Evolutionary conservation across 2,797 vertebrate genomes (phyloP).

Genomic region (Sebastes steindachneri): DNA sequence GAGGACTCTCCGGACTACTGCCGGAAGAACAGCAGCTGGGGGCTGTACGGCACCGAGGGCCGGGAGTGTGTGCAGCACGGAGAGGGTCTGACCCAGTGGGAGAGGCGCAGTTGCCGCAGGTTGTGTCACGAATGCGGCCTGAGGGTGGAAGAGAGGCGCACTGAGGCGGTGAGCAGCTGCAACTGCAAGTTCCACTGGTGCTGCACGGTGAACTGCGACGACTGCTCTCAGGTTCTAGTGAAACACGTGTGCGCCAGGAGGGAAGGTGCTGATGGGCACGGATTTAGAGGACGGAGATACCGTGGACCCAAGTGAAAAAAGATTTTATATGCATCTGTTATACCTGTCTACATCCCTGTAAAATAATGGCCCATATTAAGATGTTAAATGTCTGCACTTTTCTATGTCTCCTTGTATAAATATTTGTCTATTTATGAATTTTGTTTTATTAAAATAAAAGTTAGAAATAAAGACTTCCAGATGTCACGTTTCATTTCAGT

Average conservation of each 20-base stretch:
- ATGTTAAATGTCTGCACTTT: conserved; percentile 63
- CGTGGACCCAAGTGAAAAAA: conserved; percentile 72
- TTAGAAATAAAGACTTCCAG: not conserved
- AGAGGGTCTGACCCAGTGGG: conserved; percentile 86
- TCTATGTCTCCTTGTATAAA: conserved; percentile 10
- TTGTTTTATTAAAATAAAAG: conserved; percentile 45
- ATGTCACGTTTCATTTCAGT: not conserved
- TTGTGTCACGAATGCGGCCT: conserved; percentile 94
- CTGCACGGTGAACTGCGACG: conserved; percentile 93
- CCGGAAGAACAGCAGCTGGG: conserved; percentile 87
- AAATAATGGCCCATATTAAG: not conserved
- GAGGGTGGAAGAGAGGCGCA: conserved; percentile 87
- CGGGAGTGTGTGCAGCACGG: conserved; percentile 91
- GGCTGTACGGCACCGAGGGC: conserved; percentile 92
- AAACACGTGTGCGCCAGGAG: conserved; percentile 88
- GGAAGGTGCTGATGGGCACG: conserved; percentile 52
- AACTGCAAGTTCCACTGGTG: conserved; percentile 99
- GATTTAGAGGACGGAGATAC: conserved; percentile 63
- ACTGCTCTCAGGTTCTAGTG: conserved; percentile 87
- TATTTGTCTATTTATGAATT: conserved; percentile 68
- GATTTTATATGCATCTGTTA: too few relatives aligned
- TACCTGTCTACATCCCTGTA: not conserved
- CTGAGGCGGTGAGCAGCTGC: conserved; percentile 90
- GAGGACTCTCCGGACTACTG: conserved; percentile 98
- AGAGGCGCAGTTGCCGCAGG: conserved; percentile 89